Evolutionary conservation across 1,140 invertebrate species (phyloP).

Genomic region (Chrysoperla carnea): DNA sequence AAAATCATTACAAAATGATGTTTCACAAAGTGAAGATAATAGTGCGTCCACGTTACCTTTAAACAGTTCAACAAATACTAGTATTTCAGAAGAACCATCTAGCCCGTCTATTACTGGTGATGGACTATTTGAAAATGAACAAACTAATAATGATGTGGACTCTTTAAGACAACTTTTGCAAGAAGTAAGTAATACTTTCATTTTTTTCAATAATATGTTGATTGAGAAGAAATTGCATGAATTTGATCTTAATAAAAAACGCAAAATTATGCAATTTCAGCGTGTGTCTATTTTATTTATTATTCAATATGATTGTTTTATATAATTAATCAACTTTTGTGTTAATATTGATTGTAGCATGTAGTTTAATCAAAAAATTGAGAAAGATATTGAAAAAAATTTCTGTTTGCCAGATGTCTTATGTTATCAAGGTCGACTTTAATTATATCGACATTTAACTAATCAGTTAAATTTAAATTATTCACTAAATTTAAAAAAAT

Average conservation of each 20-base stretch:
- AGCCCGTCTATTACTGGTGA: constrained; percentile 30
- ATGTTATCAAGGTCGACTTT: too few species aligned
- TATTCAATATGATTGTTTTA: constrained; percentile 15
- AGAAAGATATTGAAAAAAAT: too few species aligned
- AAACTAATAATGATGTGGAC: constrained; percentile 36
- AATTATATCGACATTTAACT: too few species aligned
- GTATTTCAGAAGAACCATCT: constrained; percentile 37
- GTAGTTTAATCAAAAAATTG: too few species aligned
- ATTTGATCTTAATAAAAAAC: background rate
- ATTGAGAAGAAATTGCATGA: background rate
- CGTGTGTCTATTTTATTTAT: constrained; percentile 10
- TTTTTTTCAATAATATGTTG: background rate
- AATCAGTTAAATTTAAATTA: too few species aligned
- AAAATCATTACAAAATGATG: constrained; percentile 13
- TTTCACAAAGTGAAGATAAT: constrained; percentile 13
- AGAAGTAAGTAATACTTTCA: constrained; percentile 39
- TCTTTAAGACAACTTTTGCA: constrained; percentile 45
- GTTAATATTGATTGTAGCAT: too few species aligned
- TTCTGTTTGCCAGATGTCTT: too few species aligned
- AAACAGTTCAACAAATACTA: constrained; percentile 31
- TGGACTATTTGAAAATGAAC: constrained; percentile 29
- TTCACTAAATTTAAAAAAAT: too few species aligned
- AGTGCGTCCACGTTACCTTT: constrained; percentile 21
- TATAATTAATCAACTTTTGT: constrained; percentile 6
- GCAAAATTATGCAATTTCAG: background rate